These are phyloP conservation scores for Sycophila sp. DNA, from an alignment of 1,140 invertebrate species.

Conservation along the genomic window DNA sequence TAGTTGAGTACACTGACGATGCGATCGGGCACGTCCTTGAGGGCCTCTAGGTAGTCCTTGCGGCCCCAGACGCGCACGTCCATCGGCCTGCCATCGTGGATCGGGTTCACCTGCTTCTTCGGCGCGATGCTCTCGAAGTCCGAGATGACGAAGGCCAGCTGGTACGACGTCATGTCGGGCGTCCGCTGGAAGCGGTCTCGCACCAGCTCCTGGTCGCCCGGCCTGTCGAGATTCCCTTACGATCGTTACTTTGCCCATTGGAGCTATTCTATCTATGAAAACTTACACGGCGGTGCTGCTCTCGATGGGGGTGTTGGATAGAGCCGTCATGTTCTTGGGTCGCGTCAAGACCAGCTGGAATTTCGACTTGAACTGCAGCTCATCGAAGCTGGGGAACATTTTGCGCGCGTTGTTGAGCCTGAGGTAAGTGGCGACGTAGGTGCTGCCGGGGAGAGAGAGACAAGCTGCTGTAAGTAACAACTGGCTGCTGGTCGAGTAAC, in stretches of 20 bases:
- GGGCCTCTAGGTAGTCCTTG: constrained; percentile 73
- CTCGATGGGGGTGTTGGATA: constrained; percentile 73
- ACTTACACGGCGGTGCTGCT: constrained; percentile 72
- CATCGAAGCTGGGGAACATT: constrained; percentile 94
- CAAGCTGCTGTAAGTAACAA: too few relatives aligned
- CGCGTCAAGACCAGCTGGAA: constrained; percentile 74
- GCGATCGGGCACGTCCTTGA: constrained; percentile 72
- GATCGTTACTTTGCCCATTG: not conserved
- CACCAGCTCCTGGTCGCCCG: constrained; percentile 65
- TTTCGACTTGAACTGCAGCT: constrained; percentile 83
- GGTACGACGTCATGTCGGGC: constrained; percentile 85
- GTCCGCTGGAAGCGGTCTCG: constrained; percentile 78
- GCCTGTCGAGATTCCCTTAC: not conserved
- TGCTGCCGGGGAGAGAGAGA: constrained; percentile 55
- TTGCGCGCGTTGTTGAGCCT: constrained; percentile 83
- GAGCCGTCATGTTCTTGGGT: constrained; percentile 69
- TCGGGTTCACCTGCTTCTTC: constrained; percentile 47
- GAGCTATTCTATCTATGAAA: not conserved
- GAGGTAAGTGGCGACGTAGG: constrained; percentile 79
- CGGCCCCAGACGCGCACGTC: constrained; percentile 78
- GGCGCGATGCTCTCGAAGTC: constrained; percentile 70
- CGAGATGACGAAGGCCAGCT: constrained; percentile 83
- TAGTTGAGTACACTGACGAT: constrained; percentile 73
- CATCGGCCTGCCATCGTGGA: constrained; percentile 51
- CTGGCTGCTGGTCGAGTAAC: not conserved